Evolutionary conservation across 1,140 invertebrate genomes (phyloP).

Genomic region (Callitettix versicolor): DNA sequence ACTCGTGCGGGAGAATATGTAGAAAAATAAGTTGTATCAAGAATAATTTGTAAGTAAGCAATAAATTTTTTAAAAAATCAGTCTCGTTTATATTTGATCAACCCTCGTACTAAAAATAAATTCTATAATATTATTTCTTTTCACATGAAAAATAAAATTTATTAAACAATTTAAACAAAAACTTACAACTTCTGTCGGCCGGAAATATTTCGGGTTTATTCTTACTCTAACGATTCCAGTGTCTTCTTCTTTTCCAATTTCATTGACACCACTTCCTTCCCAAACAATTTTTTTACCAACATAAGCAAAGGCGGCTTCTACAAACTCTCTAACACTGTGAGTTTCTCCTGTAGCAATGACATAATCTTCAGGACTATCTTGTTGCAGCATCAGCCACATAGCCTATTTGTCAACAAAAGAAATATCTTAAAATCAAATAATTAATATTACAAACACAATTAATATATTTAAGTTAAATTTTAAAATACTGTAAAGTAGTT

Average conservation of each 20-base stretch:
- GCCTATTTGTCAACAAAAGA: conserved; percentile 48
- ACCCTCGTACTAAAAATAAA: too few species aligned
- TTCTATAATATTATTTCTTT: neutral
- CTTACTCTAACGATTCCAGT: conserved; percentile 73
- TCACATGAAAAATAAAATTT: neutral
- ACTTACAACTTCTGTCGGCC: conserved; percentile 95
- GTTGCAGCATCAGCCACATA: conserved; percentile 99
- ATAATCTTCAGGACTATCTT: conserved; percentile 85
- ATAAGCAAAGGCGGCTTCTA: conserved; percentile 78
- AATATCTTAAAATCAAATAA: too few species aligned
- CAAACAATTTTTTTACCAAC: conserved; percentile 66
- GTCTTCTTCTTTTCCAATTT: conserved; percentile 78
- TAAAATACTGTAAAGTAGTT: too few species aligned
- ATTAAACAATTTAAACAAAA: conserved; percentile 8
- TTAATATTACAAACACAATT: too few species aligned
- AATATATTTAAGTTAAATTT: too few species aligned
- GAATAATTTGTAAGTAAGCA: too few species aligned
- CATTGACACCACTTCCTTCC: conserved; percentile 75
- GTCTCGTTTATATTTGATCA: too few species aligned
- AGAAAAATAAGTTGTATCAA: too few species aligned
- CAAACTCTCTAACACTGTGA: conserved; percentile 94
- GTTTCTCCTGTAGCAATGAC: conserved; percentile 93
- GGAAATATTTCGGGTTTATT: conserved; percentile 90
- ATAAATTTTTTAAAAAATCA: too few species aligned
- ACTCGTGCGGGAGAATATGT: too few species aligned